Evolutionary conservation across 2,888 invertebrate genomes (phyloP), one percentile per base, ranked within the genome.

Genomic region (Hyposoter didymator): DNA sequence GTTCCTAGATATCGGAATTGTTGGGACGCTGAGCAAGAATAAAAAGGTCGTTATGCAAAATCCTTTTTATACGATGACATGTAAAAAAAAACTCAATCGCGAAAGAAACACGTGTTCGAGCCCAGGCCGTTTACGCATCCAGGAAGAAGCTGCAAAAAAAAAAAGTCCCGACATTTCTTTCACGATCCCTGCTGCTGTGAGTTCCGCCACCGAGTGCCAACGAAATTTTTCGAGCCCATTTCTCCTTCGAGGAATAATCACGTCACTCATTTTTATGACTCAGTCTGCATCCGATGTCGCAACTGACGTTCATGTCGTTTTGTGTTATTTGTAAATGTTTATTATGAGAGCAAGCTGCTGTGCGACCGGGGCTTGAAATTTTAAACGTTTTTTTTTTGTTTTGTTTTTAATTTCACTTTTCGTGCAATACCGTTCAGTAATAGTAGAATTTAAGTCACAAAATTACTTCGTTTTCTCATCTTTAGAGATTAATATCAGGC

Each of bases 271-370:
- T 62, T 59, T 66, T 69, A 66, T 64, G 2, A 74, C 10, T 39
- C 73, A 74, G 78, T 74, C 52, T 81, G 22, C 49, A 52, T 66
- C 17, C 22, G 22, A 78, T 22, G 59, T 52, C 45, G 17, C 45
- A 59, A 39, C 35, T 17, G 52, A 84, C 1, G 59, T 52, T 67
- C 5, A 28, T 28, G 45, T 67, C 69, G 28, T 43, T 47, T 17
- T 64, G 17, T 45, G 28, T 22, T 72, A 67, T 43, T 66, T 59
- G 59, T 76, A 76, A 76, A 59, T 78, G 74, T 69, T 73, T 73
- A 81, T 73, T 66, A 59, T 12, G 49, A 66, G 76, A 49, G 49
- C 12, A 76, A n/a, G 85, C 85, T 85, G 82, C 82, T 82, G 82
- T 72, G 85, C 55, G 55, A 85, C 49, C 79, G 35, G 70, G 82